Evolutionary conservation across 2,888 invertebrate species (phyloP), one percentile per base, ranked within the genome.

Genomic region (Melitaea athalia): DNA sequence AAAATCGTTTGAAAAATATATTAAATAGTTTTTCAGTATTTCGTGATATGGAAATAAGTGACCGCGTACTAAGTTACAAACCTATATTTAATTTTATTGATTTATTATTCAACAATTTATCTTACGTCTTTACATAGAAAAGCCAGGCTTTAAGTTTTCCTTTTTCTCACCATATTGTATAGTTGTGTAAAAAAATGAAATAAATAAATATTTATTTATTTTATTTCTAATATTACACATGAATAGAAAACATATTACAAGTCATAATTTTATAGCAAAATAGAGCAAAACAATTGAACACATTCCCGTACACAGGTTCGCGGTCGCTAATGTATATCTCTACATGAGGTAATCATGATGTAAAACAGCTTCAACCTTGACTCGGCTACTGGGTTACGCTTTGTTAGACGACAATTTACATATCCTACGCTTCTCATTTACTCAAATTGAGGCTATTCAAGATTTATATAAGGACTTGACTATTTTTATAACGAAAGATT

Each of bases 321-420:
- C 47, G 79, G 76, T 76, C 83, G 81, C 76, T 80, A 80, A 78
- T 76, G 80, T 79, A 80, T 81, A 74, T 76, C 50, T 65, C 83
- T 77, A 76, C 68, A 82, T 81, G 82, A 77, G 81, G 84, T 78
- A 76, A 79, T 77, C 83, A 83, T 86, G 86, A 85, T 83, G 81
- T 77, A 78, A 83, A 84, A 84, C 81, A 83, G 78, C 77, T 70
- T 64, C 75, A 81, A 78, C 88, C 87, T 87, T 87, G 87, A 84
- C 78, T 79, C 66, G 74, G 76, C 71, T 75, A 72, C 71, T 71
- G 74, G 71, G 79, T 79, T 80, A 80, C 67, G 67, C 63, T 68
- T 69, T 73, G 71, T 73, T 68, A 71, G 69, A 61, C 62, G 52
- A 38, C 68, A 68, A 72, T 72, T 72, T 70, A 68, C 72, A 72